These are phyloP conservation scores for Deroplatys truncata DNA, from an alignment of 2,888 invertebrate genomes.

Conservation along the genomic window DNA sequence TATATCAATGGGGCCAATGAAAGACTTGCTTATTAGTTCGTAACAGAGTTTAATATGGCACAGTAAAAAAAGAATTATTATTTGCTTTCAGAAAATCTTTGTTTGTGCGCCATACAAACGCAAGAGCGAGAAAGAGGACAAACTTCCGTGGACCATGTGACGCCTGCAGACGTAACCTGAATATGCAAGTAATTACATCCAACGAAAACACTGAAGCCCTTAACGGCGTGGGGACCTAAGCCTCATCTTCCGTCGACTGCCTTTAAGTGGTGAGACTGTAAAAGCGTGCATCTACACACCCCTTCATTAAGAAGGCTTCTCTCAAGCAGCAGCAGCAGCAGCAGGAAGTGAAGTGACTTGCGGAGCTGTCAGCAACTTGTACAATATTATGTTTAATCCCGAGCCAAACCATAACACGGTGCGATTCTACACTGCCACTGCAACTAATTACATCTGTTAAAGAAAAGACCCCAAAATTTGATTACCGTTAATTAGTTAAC, in stretches of 20 bases:
- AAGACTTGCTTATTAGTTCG: no score
- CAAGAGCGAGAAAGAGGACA: no score
- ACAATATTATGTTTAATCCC: neutral
- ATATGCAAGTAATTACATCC: neutral
- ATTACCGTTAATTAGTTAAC: neutral
- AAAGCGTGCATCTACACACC: neutral
- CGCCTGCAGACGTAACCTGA: neutral
- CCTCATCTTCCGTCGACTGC: neutral
- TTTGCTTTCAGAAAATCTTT: no score
- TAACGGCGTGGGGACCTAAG: no score
- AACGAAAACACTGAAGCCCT: neutral
- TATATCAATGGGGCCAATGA: no score
- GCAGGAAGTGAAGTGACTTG: no score
- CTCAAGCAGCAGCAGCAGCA: neutral
- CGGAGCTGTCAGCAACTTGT: neutral
- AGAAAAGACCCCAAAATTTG: neutral
- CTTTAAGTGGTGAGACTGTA: neutral
- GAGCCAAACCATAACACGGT: neutral
- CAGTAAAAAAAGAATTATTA: no score
- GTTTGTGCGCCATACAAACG: no score
- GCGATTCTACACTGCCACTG: neutral
- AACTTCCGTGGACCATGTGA: neutral
- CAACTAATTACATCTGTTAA: neutral
- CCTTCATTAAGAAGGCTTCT: neutral
- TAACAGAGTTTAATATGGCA: no score